Evolutionary conservation across 2,888 invertebrate species (phyloP).

Genomic region (Resseliella maxima): DNA sequence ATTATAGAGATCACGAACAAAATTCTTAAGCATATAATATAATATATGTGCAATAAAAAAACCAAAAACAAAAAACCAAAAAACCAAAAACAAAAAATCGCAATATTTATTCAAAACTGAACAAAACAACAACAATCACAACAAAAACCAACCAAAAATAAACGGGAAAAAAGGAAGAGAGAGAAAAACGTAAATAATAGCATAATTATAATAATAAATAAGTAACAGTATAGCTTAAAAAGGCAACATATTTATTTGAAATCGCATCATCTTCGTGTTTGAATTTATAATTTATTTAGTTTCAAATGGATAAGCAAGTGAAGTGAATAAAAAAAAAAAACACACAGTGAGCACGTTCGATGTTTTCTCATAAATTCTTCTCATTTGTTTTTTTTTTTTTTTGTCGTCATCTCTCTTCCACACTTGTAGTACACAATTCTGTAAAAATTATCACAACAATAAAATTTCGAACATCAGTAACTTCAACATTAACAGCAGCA

Average conservation of each 20-base stretch:
- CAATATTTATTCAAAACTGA: neutral
- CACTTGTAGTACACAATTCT: too few relatives aligned
- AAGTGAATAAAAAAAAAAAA: conserved; percentile 35
- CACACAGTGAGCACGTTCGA: conserved; percentile 19
- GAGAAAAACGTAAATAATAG: neutral
- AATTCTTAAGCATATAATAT: conserved; percentile 23
- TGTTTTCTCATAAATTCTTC: neutral
- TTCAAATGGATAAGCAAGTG: neutral
- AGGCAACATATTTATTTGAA: neutral
- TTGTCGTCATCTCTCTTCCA: neutral
- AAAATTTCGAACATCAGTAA: neutral
- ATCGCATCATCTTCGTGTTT: neutral
- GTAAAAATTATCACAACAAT: neutral
- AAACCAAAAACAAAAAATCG: neutral
- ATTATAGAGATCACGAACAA: conserved; percentile 11
- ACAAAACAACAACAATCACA: too few relatives aligned
- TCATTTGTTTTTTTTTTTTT: neutral
- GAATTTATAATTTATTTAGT: neutral
- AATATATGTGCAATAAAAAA: neutral
- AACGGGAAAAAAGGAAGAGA: neutral
- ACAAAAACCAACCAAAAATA: neutral
- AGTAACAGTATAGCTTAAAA: neutral
- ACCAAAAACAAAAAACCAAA: neutral
- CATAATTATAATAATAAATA: neutral
- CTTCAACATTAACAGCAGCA: neutral